Evolutionary conservation across 2,888 invertebrate species (phyloP), one percentile per base, ranked within the genome.

Genomic region (Oegoconia quadripuncta): DNA sequence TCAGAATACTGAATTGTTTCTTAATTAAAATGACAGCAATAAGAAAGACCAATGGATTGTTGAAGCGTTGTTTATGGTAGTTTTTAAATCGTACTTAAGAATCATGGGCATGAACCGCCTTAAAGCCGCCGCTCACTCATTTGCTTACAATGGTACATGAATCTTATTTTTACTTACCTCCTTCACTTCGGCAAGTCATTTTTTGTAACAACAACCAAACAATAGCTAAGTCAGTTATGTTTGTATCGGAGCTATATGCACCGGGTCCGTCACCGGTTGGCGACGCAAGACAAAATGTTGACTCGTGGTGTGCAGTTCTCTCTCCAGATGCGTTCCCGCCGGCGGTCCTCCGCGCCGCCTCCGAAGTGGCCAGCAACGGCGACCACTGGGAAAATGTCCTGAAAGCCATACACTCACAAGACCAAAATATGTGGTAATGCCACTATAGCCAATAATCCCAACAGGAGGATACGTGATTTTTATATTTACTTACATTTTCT

Each of bases 301-400:
- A 88, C 78, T 59, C 77, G 83, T 76, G 72, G 77, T 87, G 84
- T 81, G 86, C 79, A 88, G 88, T 88, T 88, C 78, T 87, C 78
- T 88, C 88, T 74, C 59, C 88, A 88, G 88, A 87, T 88, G 50
- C 60, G 74, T 70, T 75, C 70, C 78, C 79, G 80, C 67, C 79
- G 42, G 52, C 77, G 32, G 77, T 78, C 50, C 88, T 62, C 47
- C 89, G 84, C 56, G 89, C 89, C 63, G 89, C 90, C 69, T 79
- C 78, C 73, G 90, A 90, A 71, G 90, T 91, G 67, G 90, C 90
- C 72, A 76, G 83, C 80, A 89, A 89, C 80, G 91, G 91, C 66
- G 91, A 91, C 87, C 89, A 88, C 74, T 90, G 90, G 88, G 91
- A 91, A 89, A 89, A 89, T 82, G 89, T 89, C 78, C 89, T 91